These are phyloP conservation scores for Limenitis camilla DNA, from an alignment of 2,888 invertebrate genomes.

Conservation along the genomic window DNA sequence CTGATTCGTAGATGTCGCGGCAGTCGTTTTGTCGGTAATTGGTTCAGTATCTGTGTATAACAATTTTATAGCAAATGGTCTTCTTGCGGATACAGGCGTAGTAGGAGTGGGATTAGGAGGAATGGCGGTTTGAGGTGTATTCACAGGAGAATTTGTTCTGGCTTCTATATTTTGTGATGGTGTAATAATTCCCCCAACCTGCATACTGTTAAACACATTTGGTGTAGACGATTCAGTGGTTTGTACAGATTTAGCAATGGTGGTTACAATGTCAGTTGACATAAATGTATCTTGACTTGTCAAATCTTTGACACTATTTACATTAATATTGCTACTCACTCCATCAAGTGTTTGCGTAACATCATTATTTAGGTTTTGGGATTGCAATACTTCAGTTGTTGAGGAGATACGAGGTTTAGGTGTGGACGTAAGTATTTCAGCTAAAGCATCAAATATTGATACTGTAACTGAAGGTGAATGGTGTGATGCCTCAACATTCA, in stretches of 20 bases:
- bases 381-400: slow-evolving; percentile 55
- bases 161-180: slow-evolving; percentile 52
- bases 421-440: slow-evolving; percentile 73
- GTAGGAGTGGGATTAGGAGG: slow-evolving; percentile 45
- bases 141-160: slow-evolving; percentile 44
- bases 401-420: slow-evolving; percentile 59
- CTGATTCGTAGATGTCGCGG: slow-evolving; percentile 50
- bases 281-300: slow-evolving; percentile 47
- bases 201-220: slow-evolving; percentile 67
- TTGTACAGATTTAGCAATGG: slow-evolving; percentile 69
- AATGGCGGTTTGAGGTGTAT: slow-evolving; percentile 34
- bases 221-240: slow-evolving; percentile 58
- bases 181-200: slow-evolving; percentile 59
- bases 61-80: slow-evolving; percentile 67
- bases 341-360: slow-evolving; percentile 60
- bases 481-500: slow-evolving; percentile 73
- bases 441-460: slow-evolving; percentile 75
- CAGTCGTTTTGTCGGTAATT: slow-evolving; percentile 59
- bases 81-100: slow-evolving; percentile 61
- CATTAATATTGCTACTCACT: slow-evolving; percentile 71
- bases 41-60: slow-evolving; percentile 64
- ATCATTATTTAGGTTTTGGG: slow-evolving; percentile 51
- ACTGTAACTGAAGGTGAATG: slow-evolving; percentile 74
- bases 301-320: slow-evolving; percentile 61
- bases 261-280: slow-evolving; percentile 53